These are phyloP conservation scores for Drosophila tristis DNA, from an alignment of 1,140 invertebrate species.

Conservation along the genomic window DNA sequence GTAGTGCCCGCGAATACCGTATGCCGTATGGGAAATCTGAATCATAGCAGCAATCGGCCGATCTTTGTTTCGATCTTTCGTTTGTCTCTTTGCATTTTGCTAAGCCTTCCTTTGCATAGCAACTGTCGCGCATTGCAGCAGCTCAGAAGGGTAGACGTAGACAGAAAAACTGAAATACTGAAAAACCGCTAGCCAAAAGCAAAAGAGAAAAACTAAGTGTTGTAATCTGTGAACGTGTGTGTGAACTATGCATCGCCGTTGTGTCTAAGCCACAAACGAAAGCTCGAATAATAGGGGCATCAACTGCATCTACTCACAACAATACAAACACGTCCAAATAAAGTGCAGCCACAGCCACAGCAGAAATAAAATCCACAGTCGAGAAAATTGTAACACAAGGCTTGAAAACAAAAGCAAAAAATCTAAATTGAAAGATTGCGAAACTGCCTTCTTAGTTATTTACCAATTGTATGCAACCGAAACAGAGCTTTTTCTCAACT, in stretches of 20 bases:
- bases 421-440: constrained; percentile 73
- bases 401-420: constrained; percentile 42
- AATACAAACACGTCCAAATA: constrained; percentile 43
- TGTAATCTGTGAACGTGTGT: constrained; percentile 55
- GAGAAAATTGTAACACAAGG: constrained; percentile 65
- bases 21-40: constrained; percentile 44
- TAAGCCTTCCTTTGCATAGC: constrained; percentile 7
- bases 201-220: constrained; percentile 45
- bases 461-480: constrained; percentile 64
- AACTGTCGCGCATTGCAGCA: constrained; percentile 17
- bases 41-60: constrained; percentile 20
- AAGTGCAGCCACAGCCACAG: constrained; percentile 29
- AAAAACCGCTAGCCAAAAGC: constrained; percentile 30
- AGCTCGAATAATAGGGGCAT: constrained; percentile 51
- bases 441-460: constrained; percentile 62
- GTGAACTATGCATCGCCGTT: constrained; percentile 28
- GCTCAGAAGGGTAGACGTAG: constrained; percentile 4
- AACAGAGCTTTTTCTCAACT: constrained; percentile 57
- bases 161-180: constrained; percentile 22
- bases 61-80: constrained; percentile 12
- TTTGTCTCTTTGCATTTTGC: constrained; percentile 22
- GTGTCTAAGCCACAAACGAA: constrained; percentile 34
- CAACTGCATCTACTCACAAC: constrained; percentile 27
- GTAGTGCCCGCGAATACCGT: constrained; percentile 28
- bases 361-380: constrained; percentile 31